phyloP scores from a whole-genome alignment of 2,888 invertebrate genomes.

The Oscheius onirici region DNA sequence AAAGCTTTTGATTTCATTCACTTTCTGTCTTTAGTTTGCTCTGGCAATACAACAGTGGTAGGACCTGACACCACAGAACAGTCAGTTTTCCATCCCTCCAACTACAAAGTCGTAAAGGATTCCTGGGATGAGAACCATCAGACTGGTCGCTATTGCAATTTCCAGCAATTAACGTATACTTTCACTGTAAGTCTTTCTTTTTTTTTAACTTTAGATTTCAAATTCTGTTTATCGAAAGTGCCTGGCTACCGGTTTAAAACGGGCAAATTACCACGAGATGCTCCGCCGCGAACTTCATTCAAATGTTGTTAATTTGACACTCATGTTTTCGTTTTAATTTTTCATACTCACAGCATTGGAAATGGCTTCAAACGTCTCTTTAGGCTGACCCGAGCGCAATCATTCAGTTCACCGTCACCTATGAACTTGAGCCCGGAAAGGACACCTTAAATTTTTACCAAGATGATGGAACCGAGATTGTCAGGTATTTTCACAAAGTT shows the following conservation, averaged over 20 bases:
- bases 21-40: neutral
- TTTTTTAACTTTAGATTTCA: too few species aligned
- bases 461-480: neutral
- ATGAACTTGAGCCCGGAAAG: slow-evolving; percentile 8
- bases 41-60: neutral
- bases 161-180: neutral
- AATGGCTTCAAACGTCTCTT: too few species aligned
- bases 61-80: neutral
- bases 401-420: neutral
- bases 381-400: too few species aligned
- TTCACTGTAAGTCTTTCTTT: neutral
- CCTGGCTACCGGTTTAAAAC: too few species aligned
- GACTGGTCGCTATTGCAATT: slow-evolving; percentile 2
- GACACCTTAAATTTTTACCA: neutral
- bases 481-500: neutral
- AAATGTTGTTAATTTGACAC: too few species aligned
- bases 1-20: too few species aligned
- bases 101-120: neutral
- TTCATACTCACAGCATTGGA: too few species aligned
- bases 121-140: neutral
- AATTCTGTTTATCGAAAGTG: too few species aligned
- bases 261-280: too few species aligned
- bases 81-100: neutral
- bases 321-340: too few species aligned
- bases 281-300: too few species aligned